phyloP scores from a whole-genome alignment of 1,140 invertebrate species.

The Zaprionus africanus region DNA sequence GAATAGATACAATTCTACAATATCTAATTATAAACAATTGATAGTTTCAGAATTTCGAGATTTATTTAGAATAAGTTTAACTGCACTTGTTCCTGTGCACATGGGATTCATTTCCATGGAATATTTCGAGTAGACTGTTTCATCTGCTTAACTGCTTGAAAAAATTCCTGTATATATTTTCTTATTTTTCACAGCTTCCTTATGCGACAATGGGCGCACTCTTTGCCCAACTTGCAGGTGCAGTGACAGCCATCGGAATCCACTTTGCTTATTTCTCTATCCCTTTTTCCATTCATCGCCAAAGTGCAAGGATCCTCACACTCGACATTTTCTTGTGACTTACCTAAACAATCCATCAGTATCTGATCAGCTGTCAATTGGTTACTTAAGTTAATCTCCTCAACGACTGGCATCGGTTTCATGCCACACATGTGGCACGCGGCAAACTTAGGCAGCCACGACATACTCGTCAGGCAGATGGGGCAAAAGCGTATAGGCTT shows the following conservation, averaged over 20 bases:
- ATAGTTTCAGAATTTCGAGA: too few relatives aligned
- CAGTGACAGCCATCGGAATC: conserved; percentile 57
- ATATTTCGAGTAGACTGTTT: too few relatives aligned
- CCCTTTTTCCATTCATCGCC: neutral
- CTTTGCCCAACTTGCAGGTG: conserved; percentile 58
- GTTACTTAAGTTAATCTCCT: conserved; percentile 43
- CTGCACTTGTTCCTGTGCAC: too few relatives aligned
- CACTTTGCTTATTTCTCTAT: neutral
- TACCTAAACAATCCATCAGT: conserved; percentile 56
- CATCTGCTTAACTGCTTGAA: too few relatives aligned
- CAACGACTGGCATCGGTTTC: conserved; percentile 58
- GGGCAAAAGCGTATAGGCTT: conserved; percentile 68
- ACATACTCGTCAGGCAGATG: conserved; percentile 70
- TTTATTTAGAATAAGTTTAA: too few relatives aligned
- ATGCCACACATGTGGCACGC: conserved; percentile 66
- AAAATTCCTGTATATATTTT: too few relatives aligned
- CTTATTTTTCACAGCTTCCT: conserved; percentile 49
- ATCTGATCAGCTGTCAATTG: conserved; percentile 63
- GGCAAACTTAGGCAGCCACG: conserved; percentile 69
- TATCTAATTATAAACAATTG: too few relatives aligned
- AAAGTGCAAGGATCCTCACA: conserved; percentile 34
- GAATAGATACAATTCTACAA: too few relatives aligned
- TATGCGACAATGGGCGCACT: conserved; percentile 76
- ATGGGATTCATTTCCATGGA: too few relatives aligned
- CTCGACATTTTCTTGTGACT: conserved; percentile 25